These are phyloP conservation scores for Cerastis leucographa DNA, from an alignment of 2,888 invertebrate species.

Conservation along the genomic window DNA sequence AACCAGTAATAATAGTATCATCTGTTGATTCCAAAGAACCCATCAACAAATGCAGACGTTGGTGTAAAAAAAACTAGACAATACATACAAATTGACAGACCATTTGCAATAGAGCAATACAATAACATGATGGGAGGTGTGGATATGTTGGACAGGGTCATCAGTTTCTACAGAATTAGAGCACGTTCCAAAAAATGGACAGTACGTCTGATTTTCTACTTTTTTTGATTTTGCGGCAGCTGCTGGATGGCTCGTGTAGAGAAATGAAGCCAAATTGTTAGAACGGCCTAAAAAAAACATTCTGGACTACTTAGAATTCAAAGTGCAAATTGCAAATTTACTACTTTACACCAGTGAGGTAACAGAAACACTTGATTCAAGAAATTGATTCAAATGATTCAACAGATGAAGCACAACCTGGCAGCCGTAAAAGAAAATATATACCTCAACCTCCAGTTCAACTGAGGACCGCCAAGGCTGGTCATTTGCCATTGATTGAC, in stretches of 20 bases:
- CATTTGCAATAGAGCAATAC: constrained; percentile 9
- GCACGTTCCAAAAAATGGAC: constrained; percentile 18
- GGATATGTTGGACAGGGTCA: constrained; percentile 11
- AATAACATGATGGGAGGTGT: constrained; percentile 4
- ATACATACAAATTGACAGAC: constrained; percentile 15
- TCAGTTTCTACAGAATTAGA: constrained; percentile 8
- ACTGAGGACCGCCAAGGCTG: constrained; percentile 1
- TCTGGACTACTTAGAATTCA: constrained; percentile 1
- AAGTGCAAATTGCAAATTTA: constrained; percentile 3
- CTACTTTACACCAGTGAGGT: background rate
- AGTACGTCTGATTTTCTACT: constrained; percentile 2
- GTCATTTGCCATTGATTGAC: constrained; percentile 10
- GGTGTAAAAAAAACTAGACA: constrained; percentile 16
- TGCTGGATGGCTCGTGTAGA: constrained; percentile 10
- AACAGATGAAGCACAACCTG: background rate
- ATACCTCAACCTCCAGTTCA: constrained; percentile 11
- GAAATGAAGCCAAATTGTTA: background rate
- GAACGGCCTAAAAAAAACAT: background rate
- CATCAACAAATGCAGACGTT: constrained; percentile 14
- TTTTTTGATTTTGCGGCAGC: constrained; percentile 4
- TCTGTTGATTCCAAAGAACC: constrained; percentile 11
- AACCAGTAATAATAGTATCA: constrained; percentile 31
- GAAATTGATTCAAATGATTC: background rate
- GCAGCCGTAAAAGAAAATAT: constrained; percentile 21
- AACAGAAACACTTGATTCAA: constrained; percentile 6